phyloP scores from a whole-genome alignment of 2,888 invertebrate species.

The Trichogramma evanescens region DNA sequence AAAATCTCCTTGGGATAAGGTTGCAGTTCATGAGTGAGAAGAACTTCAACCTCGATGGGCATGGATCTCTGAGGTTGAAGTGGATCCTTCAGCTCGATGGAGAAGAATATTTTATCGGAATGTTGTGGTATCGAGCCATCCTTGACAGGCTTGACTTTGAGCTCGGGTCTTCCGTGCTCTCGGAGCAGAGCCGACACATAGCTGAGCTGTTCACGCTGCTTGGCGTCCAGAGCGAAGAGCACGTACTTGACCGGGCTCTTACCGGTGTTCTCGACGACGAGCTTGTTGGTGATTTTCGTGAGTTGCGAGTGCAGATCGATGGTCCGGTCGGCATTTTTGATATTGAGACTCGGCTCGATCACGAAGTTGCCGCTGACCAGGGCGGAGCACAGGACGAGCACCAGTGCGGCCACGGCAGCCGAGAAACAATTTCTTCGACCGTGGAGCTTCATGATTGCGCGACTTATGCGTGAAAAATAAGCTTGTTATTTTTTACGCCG shows the following conservation, averaged over 20 bases:
- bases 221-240: conserved; percentile 63
- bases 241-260: conserved; percentile 65
- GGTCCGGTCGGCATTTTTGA: conserved; percentile 76
- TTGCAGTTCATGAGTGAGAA: conserved; percentile 66
- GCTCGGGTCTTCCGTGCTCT: conserved; percentile 41
- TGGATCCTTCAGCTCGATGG: conserved; percentile 57
- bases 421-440: neutral
- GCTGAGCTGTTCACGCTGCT: conserved; percentile 60
- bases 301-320: conserved; percentile 85
- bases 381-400: neutral
- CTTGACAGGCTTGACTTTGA: conserved; percentile 47
- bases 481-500: too few species aligned
- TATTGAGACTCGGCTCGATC: conserved; percentile 51
- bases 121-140: conserved; percentile 43
- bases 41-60: conserved; percentile 61
- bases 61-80: conserved; percentile 56
- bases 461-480: too few species aligned
- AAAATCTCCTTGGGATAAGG: conserved; percentile 85
- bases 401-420: neutral
- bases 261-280: conserved; percentile 78
- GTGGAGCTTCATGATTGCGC: conserved; percentile 4
- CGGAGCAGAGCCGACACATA: conserved; percentile 58
- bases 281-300: conserved; percentile 71
- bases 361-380: neutral
- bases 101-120: conserved; percentile 51